Conservation (phyloP, 2,888 invertebrate genomes). For the Anodontia alba region DNA sequence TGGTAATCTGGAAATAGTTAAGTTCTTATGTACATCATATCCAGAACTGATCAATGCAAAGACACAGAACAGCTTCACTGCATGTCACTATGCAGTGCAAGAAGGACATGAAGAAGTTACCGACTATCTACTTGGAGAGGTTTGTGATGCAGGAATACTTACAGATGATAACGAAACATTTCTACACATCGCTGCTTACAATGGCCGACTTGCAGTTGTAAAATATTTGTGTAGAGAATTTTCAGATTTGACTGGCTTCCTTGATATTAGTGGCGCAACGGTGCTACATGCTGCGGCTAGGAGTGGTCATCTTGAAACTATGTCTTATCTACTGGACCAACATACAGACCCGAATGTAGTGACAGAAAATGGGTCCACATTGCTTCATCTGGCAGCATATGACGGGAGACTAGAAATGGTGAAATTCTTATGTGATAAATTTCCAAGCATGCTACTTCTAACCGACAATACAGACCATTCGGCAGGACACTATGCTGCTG, state of each 20-base stretch:
- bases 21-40: constrained; percentile 31
- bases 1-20: constrained; percentile 49
- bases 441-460: constrained; percentile 27
- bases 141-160: not conserved
- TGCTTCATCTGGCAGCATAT: constrained; percentile 50
- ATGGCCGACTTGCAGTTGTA: constrained; percentile 38
- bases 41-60: constrained; percentile 29
- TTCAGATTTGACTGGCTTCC: constrained; percentile 18
- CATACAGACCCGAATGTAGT: constrained; percentile 23
- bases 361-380: constrained; percentile 40
- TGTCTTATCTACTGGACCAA: constrained; percentile 32
- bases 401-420: constrained; percentile 45
- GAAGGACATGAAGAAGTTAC: constrained; percentile 49
- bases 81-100: constrained; percentile 54
- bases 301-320: constrained; percentile 41
- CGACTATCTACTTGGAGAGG: constrained; percentile 11
- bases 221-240: constrained; percentile 39
- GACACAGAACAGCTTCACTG: constrained; percentile 36
- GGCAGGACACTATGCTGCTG: constrained; percentile 53
- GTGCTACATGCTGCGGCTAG: constrained; percentile 56
- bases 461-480: constrained; percentile 44
- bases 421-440: constrained; percentile 41
- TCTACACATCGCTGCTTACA: constrained; percentile 55
- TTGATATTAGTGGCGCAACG: constrained; percentile 33
- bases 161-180: constrained; percentile 53